phyloP scores from a whole-genome alignment of 2,113 vertebrate genomes.

The Myiozetetes cayanensis region DNA sequence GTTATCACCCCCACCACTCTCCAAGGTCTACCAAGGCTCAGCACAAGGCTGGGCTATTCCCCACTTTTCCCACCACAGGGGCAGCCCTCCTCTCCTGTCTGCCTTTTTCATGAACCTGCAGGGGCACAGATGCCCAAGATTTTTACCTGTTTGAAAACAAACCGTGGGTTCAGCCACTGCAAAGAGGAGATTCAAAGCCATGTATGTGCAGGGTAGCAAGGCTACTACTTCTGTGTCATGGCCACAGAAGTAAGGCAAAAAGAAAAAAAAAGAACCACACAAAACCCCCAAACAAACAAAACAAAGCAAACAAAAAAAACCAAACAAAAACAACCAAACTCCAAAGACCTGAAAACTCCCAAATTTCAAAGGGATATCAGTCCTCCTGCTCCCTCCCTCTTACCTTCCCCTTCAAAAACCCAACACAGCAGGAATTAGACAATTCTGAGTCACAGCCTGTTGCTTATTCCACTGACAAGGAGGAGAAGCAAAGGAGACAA shows the following conservation, averaged over 20 bases:
- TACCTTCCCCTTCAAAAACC: not conserved
- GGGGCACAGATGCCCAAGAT: not conserved
- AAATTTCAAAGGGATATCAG: not conserved
- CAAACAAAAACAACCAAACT: too few species aligned
- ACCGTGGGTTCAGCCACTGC: not conserved
- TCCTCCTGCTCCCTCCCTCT: not conserved
- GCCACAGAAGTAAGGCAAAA: not conserved
- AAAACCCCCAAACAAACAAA: too few species aligned
- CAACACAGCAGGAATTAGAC: not conserved
- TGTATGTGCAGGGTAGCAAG: rapidly evolving
- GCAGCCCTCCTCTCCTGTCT: not conserved
- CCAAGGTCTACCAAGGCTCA: not conserved
- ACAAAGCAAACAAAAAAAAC: too few species aligned
- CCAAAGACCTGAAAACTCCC: not conserved
- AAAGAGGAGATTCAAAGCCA: not conserved
- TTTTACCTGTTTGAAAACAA: not conserved
- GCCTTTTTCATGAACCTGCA: not conserved
- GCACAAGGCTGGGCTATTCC: not conserved
- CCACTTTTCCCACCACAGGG: not conserved
- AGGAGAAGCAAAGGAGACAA: not conserved
- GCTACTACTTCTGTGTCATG: rapidly evolving
- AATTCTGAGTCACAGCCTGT: not conserved
- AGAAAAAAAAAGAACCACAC: not conserved
- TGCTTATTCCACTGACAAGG: not conserved
- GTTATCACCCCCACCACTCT: not conserved